Base-by-base conservation (phyloP, 1,140 invertebrate genomes). In the Drosophila murphyi region DNA sequence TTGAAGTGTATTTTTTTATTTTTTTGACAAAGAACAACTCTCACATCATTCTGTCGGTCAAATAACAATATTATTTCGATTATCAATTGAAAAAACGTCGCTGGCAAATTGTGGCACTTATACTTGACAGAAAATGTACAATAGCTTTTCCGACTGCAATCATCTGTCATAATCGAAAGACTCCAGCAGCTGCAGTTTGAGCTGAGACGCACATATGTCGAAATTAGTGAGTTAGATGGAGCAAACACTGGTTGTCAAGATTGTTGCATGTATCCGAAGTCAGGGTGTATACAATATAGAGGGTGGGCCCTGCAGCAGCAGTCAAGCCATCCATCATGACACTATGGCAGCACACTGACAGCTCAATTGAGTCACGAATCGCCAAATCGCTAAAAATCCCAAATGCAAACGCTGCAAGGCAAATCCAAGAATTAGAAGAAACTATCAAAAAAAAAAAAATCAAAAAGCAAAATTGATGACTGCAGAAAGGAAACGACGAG, bases 361-460 rank as follows among this genome's bases (percentile, higher is more conserved):
- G 68, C 76, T 81, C 79, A 76, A 81, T 79, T 76, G 77, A 64
- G 65, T 57, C 76, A 60, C 55, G 60, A 50, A 59, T 52, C 68
- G 62, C 68, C 63, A 76, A 78, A 71, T 73, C 70, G 73, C 62
- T 67, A 62, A 77, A 77, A 72, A 63, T 69, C 76, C 78, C 73
- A 87, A 87, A 82, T 83, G 83, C 83, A 88, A 86, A 78, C 82
- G 82, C 73, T 72, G 82, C 81, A 63, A 83, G 62, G 47, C 63
- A 69, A 69, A 74, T 64, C 65, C 71, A 86, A 82, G 75, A 86
- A 86, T 87, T 85, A 67, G 28, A 48, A 63, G 34, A 28, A 39
- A 34, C 5, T 8, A 69, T 69, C 37, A 63, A 43, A 31, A 52
- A 34, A 50, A 63, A 51, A 47, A 47, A 65, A 39, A 68, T 79